phyloP scores from a whole-genome alignment of 2,797 vertebrate genomes.

The Danio kyathit region DNA sequence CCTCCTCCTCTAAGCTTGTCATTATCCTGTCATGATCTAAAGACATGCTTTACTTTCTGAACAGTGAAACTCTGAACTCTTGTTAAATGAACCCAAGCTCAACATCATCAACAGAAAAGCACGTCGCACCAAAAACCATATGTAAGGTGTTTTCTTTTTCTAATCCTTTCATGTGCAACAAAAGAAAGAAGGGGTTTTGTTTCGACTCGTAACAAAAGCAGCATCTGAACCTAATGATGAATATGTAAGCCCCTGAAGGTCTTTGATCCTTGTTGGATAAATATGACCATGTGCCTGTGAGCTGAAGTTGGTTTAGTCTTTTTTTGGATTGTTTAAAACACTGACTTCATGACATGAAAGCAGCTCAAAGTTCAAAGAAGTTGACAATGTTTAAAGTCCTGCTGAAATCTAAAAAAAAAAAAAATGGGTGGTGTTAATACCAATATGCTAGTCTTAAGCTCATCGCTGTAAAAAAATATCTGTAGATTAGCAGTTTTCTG shows the following conservation, averaged over 20 bases:
- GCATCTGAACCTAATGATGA: constrained; percentile 59
- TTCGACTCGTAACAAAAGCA: constrained; percentile 65
- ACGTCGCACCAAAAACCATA: constrained; percentile 6
- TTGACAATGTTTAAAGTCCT: not conserved
- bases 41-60: constrained; percentile 21
- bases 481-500: too few relatives aligned
- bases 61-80: constrained; percentile 37
- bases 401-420: not conserved
- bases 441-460: too few relatives aligned
- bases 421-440: not conserved
- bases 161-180: constrained; percentile 39
- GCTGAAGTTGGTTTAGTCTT: constrained; percentile 6
- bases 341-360: constrained; percentile 10
- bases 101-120: not conserved
- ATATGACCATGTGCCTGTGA: constrained; percentile 62
- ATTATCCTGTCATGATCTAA: constrained; percentile 52
- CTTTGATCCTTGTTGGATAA: constrained; percentile 71
- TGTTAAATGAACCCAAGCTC: constrained; percentile 15
- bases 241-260: constrained; percentile 43
- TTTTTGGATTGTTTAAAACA: constrained; percentile 23
- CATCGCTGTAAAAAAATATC: too few relatives aligned
- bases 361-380: not conserved
- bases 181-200: constrained; percentile 54
- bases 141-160: constrained; percentile 35
- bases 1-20: constrained; percentile 36